Percentiles rank a stretch among this genome's conserved stretches.
phyloP scores from a whole-genome alignment of 1,140 invertebrate species.

The Drosophila sechellia region DNA sequence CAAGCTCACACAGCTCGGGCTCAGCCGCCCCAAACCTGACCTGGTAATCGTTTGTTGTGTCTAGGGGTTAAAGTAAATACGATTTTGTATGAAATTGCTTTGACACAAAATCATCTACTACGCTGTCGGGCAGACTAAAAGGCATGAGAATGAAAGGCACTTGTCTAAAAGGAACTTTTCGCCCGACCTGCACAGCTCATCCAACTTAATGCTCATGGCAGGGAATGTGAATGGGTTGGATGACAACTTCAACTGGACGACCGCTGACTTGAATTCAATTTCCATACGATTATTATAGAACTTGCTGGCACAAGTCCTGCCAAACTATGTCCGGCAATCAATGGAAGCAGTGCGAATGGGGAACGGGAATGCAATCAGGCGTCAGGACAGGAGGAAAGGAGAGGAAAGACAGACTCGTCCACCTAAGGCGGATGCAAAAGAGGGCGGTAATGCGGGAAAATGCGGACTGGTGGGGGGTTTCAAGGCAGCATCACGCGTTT shows the following conservation, averaged over 20 bases:
- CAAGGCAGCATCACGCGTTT: slow-evolving; percentile 37
- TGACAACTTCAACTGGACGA: slow-evolving; percentile 16
- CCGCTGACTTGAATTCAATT: slow-evolving; percentile 65
- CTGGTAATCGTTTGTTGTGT: slow-evolving; percentile 66
- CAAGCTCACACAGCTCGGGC: slow-evolving; percentile 6
- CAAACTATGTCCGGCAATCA: slow-evolving; percentile 26
- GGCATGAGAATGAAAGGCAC: neutral
- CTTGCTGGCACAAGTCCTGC: slow-evolving; percentile 46
- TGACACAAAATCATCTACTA: slow-evolving; percentile 46
- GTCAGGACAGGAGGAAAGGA: neutral
- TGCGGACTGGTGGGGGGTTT: neutral
- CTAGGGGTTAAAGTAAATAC: slow-evolving; percentile 62
- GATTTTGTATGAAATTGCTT: slow-evolving; percentile 69
- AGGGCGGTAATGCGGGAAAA: neutral
- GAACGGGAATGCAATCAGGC: slow-evolving; percentile 6
- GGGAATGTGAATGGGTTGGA: slow-evolving; percentile 9
- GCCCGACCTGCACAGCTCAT: neutral
- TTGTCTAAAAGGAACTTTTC: neutral
- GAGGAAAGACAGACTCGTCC: slow-evolving; percentile 27
- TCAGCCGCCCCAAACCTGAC: neutral
- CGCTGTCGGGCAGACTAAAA: neutral
- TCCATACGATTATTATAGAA: slow-evolving; percentile 67
- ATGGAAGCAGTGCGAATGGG: neutral
- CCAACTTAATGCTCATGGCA: neutral
- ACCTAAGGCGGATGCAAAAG: slow-evolving; percentile 1